Evolutionary conservation across 2,113 vertebrate genomes (phyloP), one percentile per base, ranked within the genome.

Genomic region (Synodontis membranacea): DNA sequence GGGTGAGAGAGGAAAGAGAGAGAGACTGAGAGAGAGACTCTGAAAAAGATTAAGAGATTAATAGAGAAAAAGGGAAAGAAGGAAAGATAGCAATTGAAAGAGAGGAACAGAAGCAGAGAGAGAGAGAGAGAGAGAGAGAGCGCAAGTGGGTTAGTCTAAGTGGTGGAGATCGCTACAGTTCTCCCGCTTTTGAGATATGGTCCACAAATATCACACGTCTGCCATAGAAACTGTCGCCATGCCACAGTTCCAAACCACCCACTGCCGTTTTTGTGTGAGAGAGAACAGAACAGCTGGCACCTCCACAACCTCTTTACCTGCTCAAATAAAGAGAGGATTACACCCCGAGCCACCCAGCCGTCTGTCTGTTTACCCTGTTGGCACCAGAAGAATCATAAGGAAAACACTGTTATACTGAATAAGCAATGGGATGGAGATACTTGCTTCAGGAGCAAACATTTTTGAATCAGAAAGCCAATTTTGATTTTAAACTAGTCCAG

Each of bases 81-180:
- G 15, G 50, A 60, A 23, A 50, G 14, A 64, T 58, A 80, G 52
- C 79, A 54, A 66, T 3, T 64, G 21, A 52, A 8, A 80, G 48
- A 56, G 23, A 66, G 21, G 17, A 52, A 86, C 70, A 70, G 48
- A 83, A 25, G 3, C 10, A 86, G 56, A 75, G 21, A 78, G 28
- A 84, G 70, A 79, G 58, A 66, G 11, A 79, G 46, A 82, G 19
- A 88, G 72, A 78, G 10, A 78, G 42, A 66, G 9, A 79, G 23
- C 48, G 72, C 31, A 54, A 39, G 14, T 42, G 12, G 25, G 34
- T 7, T 15, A 56, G 70, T 98, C 97, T 96, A 96, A 96, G 96
- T 96, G 96, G 96, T 95, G 96, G 96, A 97, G 97, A 97, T 96
- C 94, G 94, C 92, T 94, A 95, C 94, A 95, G 95, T 96, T 52